These are phyloP conservation scores for Zingel zingel DNA, from an alignment of 2,113 vertebrate genomes.

Conservation along the genomic window DNA sequence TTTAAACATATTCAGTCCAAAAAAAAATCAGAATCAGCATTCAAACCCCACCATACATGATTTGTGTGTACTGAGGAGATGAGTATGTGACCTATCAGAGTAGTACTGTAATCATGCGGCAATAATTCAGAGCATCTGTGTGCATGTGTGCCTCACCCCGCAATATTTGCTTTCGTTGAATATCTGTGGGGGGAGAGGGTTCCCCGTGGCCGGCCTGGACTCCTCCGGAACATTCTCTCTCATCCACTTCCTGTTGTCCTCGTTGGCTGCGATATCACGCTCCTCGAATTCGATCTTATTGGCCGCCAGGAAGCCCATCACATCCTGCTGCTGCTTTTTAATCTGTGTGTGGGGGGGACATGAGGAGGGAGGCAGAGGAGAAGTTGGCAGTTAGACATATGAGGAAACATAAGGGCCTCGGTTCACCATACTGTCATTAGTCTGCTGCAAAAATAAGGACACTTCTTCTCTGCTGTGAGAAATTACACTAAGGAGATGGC, in stretches of 20 bases:
- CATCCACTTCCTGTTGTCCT: conserved; percentile 97
- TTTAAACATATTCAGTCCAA: neutral
- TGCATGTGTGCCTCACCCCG: conserved; percentile 86
- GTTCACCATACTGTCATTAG: conserved; percentile 29
- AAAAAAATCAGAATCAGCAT: conserved; percentile 7
- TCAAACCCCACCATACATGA: neutral
- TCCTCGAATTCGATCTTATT: conserved; percentile 97
- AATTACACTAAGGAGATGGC: neutral
- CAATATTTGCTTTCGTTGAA: conserved; percentile 94
- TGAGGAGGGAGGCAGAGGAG: conserved; percentile 43
- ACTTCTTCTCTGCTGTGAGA: conserved; percentile 23
- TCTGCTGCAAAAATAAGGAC: conserved; percentile 33
- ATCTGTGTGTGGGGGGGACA: conserved; percentile 83
- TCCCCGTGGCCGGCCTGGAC: conserved; percentile 89
- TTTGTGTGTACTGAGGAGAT: neutral
- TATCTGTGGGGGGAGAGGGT: conserved; percentile 95
- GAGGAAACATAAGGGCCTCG: conserved; percentile 41
- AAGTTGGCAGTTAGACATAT: conserved; percentile 56
- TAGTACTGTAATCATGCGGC: neutral
- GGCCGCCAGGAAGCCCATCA: conserved; percentile 92
- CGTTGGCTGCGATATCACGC: conserved; percentile 94
- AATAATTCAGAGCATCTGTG: neutral
- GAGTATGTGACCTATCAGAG: neutral
- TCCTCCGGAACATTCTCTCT: conserved; percentile 94
- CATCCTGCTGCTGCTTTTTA: conserved; percentile 98